Conservation (phyloP, 2,797 vertebrate genomes). For the Myotis pilosus region DNA sequence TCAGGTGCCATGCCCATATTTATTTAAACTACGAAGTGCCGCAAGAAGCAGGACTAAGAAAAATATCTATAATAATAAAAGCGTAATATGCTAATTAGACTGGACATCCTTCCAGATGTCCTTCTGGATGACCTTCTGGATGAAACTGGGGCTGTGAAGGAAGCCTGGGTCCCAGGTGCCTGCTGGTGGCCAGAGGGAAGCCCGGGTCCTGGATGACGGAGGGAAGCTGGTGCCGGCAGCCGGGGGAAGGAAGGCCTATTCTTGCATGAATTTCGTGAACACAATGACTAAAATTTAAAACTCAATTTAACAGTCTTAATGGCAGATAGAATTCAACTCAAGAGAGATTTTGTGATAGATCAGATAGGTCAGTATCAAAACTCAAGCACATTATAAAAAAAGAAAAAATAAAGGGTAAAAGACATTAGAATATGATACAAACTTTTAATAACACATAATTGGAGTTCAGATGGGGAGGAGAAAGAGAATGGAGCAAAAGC, state of each 20-base stretch:
- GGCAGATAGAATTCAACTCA: neutral
- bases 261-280: neutral
- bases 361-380: constrained; percentile 9
- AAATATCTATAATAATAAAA: neutral
- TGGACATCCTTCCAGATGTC: no score
- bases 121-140: no score
- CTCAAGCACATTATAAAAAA: neutral
- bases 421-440: neutral
- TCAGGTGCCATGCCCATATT: neutral
- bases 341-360: neutral
- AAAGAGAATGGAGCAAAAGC: neutral
- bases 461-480: neutral
- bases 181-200: no score
- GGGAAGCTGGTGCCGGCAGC: no score
- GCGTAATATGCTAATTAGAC: no score
- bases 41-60: neutral
- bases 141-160: no score
- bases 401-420: neutral
- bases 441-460: neutral
- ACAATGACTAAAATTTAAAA: neutral
- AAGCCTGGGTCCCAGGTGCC: no score
- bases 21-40: neutral
- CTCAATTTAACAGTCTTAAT: neutral
- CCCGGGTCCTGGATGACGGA: no score
- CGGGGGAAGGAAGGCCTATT: no score